Evolutionary conservation across 1,140 invertebrate genomes (phyloP).

Genomic region (Sminthurides bifidus): DNA sequence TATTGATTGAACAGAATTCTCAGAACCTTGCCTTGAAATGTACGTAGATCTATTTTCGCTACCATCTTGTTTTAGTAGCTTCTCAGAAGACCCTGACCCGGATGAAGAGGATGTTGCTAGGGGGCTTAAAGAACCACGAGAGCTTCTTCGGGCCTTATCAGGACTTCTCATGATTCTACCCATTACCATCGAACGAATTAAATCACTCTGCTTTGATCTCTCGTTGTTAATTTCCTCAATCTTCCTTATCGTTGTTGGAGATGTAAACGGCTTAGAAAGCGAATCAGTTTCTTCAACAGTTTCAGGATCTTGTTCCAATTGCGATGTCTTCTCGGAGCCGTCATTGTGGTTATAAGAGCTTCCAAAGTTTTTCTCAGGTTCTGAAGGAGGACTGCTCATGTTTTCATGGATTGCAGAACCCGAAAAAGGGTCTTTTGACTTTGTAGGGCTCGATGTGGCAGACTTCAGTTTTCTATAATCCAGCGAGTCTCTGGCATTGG

Average conservation of each 20-base stretch:
- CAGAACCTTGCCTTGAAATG: constrained; percentile 9
- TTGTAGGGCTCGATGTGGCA: constrained; percentile 6
- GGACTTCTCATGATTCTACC: constrained; percentile 46
- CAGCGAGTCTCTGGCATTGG: constrained; percentile 55
- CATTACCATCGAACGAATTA: constrained; percentile 64
- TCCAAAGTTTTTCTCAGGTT: no score
- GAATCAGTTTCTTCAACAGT: not conserved
- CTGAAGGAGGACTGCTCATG: not conserved
- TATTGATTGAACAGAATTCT: constrained; percentile 17
- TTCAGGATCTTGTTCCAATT: constrained; percentile 2
- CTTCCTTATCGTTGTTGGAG: constrained; percentile 40
- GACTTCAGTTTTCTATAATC: constrained; percentile 46
- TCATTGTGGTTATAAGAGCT: no score
- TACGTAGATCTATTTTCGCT: not conserved
- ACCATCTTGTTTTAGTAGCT: constrained; percentile 1
- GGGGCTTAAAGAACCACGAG: constrained; percentile 42
- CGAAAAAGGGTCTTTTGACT: constrained; percentile 24
- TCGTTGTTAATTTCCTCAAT: constrained; percentile 54
- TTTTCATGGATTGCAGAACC: constrained; percentile 15
- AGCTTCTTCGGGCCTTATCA: constrained; percentile 31
- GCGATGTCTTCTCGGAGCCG: no score
- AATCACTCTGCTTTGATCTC: constrained; percentile 53
- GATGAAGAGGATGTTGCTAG: constrained; percentile 25
- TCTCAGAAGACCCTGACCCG: constrained; percentile 11
- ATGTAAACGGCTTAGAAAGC: not conserved